Evolutionary conservation across 2,888 invertebrate genomes (phyloP), one percentile per base, ranked within the genome.

Genomic region (Heliconius charithonia): DNA sequence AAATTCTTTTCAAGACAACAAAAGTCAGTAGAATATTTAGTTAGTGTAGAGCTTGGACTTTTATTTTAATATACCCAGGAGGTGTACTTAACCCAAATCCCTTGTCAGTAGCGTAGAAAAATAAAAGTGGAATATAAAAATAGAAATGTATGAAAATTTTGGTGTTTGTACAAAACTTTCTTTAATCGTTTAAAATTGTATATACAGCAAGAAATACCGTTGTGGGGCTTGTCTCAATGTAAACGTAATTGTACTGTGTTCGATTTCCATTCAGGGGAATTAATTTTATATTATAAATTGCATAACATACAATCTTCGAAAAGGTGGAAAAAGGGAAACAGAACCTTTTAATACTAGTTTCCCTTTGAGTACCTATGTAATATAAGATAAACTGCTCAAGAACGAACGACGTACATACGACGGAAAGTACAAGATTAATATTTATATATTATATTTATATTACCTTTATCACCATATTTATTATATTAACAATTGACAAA

Each of bases 11-110:
- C 25, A 62, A 62, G 62, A 73, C 32, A 63, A 63, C 73, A 41
- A 19, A 63, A 74, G 41, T 27, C 37, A 19, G 25, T 41, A 63
- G 37, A 74, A 62, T 63, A 63, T 62, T 74, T 62, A 37, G 74
- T 41, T 74, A 63, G 37, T 25, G 41, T 41, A 37, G 25, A 37
- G 59, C 37, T 19, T 41, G 59, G 29, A 37, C 59, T 63, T 63
- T 63, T 27, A 74, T 74, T 74, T 74, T 74, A 63, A 62, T 63
- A 74, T 56, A 71, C 29, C 27, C 71, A 71, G 71, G 29, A 56
- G 71, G 56, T 71, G 32, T 71, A 32, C 71, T 71, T 71, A 56
- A 71, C 71, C 71, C 56, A 29, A 71, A 71, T 71, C 71, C 71
- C 71, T 29, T 71, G 56, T 56, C 71, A 71, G 56, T 71, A 9